Evolutionary conservation across 2,113 vertebrate genomes (phyloP).

Genomic region (Eulacestoma nigropectus): DNA sequence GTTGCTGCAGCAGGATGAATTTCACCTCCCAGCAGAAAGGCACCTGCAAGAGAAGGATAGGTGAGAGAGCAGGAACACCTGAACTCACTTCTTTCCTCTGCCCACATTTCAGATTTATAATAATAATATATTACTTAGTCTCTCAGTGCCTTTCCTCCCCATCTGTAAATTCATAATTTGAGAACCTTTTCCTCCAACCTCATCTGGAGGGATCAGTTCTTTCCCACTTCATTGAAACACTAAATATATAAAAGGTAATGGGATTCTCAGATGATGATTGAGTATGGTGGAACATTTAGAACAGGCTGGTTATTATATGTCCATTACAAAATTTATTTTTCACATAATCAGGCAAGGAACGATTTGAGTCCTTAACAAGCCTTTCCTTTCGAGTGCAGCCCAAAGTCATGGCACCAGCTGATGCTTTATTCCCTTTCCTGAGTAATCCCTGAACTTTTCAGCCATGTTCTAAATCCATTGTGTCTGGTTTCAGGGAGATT

Average conservation of each 20-base stretch:
- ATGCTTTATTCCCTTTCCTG: not conserved
- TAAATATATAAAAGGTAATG: not conserved
- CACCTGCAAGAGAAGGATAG: not conserved
- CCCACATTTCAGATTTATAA: not conserved
- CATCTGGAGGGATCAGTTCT: not conserved
- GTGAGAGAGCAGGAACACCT: not conserved
- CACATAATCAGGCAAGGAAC: not conserved
- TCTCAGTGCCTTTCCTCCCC: not conserved
- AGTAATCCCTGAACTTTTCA: not conserved
- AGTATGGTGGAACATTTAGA: not conserved
- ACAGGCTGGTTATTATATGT: not conserved
- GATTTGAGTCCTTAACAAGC: not conserved
- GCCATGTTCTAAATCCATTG: not conserved
- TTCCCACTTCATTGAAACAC: slow-evolving; percentile 16
- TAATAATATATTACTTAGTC: not conserved
- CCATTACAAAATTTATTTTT: not conserved
- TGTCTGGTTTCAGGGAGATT: not conserved
- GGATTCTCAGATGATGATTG: not conserved
- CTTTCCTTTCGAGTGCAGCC: not conserved
- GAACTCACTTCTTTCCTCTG: not conserved
- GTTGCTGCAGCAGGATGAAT: not conserved
- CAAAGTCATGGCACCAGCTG: not conserved
- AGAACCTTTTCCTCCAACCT: not conserved
- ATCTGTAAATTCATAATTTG: not conserved
- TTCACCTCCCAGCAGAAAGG: not conserved